Conservation (phyloP, 2,113 vertebrate species). For the Acanthochromis polyacanthus region DNA sequence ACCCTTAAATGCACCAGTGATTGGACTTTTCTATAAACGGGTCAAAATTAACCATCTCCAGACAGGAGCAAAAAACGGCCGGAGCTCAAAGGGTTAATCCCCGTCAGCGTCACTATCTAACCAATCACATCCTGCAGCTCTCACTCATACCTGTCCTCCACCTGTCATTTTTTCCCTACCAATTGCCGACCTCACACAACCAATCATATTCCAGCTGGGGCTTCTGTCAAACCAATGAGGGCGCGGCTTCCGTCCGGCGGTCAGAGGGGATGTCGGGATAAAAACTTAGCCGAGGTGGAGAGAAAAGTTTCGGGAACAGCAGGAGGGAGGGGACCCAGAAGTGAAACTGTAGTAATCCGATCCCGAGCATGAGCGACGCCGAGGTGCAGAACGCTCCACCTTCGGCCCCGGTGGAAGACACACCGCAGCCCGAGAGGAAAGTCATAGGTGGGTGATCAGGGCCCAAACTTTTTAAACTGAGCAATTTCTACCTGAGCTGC, state of each 20-base stretch:
- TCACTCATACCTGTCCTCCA: conserved; percentile 29
- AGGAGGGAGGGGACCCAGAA: conserved; percentile 64
- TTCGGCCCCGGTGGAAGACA: conserved; percentile 68
- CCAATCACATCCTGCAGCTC: no score
- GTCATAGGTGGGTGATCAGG: conserved; percentile 79
- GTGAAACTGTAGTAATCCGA: conserved; percentile 26
- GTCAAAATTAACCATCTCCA: no score
- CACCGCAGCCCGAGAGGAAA: conserved; percentile 82
- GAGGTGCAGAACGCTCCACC: conserved; percentile 79
- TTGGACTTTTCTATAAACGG: no score
- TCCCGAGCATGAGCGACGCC: conserved; percentile 83
- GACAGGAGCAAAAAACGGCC: no score
- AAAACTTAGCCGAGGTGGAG: conserved; percentile 69
- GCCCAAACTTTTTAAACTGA: no score
- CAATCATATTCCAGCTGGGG: conserved; percentile 54
- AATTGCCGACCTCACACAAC: conserved; percentile 45
- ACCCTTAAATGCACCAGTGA: no score
- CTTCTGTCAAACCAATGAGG: conserved; percentile 72
- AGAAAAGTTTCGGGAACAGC: conserved; percentile 59
- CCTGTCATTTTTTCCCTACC: conserved; percentile 46
- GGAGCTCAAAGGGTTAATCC: no score
- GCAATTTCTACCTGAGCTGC: background rate
- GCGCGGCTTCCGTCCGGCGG: conserved; percentile 34
- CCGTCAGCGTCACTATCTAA: no score
- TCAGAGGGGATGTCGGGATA: conserved; percentile 68